A percentile compares a stretch with the other conserved stretches of the same genome.
Conservation (phyloP, 2,113 vertebrate genomes). For the Charina bottae region DNA sequence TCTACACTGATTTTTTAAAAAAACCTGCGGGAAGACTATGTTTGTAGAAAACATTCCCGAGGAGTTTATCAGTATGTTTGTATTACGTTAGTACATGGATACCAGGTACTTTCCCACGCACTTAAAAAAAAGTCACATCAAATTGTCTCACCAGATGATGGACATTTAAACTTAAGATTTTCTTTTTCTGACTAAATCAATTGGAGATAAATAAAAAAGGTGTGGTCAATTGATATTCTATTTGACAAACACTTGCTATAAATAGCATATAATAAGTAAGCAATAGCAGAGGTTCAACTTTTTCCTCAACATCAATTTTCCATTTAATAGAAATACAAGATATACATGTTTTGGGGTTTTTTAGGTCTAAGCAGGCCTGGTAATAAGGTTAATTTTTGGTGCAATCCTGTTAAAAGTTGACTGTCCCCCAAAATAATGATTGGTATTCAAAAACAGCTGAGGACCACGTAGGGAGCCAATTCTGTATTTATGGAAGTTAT, state of each 20-base stretch:
- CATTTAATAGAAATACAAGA: conserved; percentile 26
- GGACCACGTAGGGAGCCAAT: not conserved
- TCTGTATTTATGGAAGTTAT: not conserved
- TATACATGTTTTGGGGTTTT: conserved; percentile 48
- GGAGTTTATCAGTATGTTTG: not conserved
- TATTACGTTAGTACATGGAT: not conserved
- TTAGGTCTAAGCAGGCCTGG: conserved; percentile 14
- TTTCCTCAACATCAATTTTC: conserved; percentile 55
- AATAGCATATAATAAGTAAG: conserved; percentile 42
- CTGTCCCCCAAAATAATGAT: not conserved
- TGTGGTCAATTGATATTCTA: not conserved
- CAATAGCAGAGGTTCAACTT: conserved; percentile 17
- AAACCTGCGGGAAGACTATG: conserved; percentile 7
- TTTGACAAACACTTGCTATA: conserved; percentile 50
- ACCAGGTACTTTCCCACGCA: not conserved
- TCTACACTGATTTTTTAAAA: conserved; percentile 27
- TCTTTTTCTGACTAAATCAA: not conserved
- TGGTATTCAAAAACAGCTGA: not conserved
- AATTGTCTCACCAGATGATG: conserved; percentile 36
- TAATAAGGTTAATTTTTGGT: conserved; percentile 20
- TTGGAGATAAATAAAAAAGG: conserved; percentile 10
- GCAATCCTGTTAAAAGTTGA: not conserved
- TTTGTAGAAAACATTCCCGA: conserved; percentile 8
- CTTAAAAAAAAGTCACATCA: not conserved
- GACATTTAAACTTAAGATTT: conserved; percentile 1